These are phyloP conservation scores for Nebria ingens DNA, from an alignment of 1,140 invertebrate species.

Conservation along the genomic window DNA sequence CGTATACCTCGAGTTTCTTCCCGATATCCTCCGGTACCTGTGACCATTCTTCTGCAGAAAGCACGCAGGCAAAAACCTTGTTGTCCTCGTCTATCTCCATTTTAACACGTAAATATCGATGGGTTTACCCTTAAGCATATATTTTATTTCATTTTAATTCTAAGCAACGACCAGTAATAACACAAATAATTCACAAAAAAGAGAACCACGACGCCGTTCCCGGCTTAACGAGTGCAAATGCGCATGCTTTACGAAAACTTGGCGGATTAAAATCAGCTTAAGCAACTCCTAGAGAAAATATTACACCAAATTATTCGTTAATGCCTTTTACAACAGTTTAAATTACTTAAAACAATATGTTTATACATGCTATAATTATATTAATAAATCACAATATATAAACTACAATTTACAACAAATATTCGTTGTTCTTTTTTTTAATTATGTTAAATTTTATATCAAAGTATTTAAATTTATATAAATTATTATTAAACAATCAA, in stretches of 20 bases:
- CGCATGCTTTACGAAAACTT: slow-evolving; percentile 6
- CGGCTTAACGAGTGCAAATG: neutral
- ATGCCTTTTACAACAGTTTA: too few species aligned
- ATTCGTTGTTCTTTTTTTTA: too few species aligned
- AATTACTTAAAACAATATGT: too few species aligned
- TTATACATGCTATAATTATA: too few species aligned
- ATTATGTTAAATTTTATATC: too few species aligned
- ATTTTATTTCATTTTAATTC: neutral
- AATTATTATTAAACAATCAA: too few species aligned
- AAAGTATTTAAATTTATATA: too few species aligned
- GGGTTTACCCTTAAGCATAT: neutral
- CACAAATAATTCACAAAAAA: slow-evolving; percentile 3
- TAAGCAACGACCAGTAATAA: neutral
- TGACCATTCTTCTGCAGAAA: slow-evolving; percentile 37
- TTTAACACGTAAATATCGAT: neutral
- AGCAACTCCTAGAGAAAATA: too few species aligned
- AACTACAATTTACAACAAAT: too few species aligned
- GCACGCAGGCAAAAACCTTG: slow-evolving; percentile 12
- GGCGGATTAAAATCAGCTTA: too few species aligned
- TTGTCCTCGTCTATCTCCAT: neutral
- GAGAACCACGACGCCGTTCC: slow-evolving; percentile 6
- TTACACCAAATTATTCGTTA: too few species aligned
- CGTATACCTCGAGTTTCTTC: slow-evolving; percentile 49
- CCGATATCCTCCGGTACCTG: slow-evolving; percentile 35
- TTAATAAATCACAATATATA: too few species aligned